A percentile compares a stretch with the other conserved stretches of the same genome.
phyloP scores from a whole-genome alignment of 1,140 invertebrate species.

The Luehdorfia chinensis region DNA sequence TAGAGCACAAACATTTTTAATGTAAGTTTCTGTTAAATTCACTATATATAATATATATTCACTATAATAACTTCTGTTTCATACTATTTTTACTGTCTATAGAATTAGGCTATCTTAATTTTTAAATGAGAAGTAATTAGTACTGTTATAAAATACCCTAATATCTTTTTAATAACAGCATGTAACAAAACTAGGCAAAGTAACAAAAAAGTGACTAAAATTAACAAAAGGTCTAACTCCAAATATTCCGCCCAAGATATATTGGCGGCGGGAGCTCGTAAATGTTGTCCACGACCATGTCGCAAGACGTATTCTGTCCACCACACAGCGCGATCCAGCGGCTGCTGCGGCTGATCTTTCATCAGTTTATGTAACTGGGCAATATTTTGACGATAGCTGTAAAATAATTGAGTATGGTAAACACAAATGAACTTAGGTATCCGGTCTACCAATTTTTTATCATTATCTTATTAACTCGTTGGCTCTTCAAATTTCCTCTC shows the following conservation, averaged over 20 bases:
- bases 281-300: conserved; percentile 60
- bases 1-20: no score
- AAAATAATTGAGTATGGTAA: conserved; percentile 4
- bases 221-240: neutral
- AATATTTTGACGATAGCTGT: conserved; percentile 26
- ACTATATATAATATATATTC: no score
- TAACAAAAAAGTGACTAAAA: neutral
- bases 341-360: conserved; percentile 22
- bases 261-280: conserved; percentile 38
- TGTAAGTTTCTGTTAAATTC: no score
- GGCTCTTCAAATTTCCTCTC: no score
- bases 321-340: conserved; percentile 68
- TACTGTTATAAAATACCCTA: no score
- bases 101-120: no score
- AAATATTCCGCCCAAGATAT: conserved; percentile 28
- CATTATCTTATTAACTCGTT: neutral
- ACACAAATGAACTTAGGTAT: neutral
- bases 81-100: no score
- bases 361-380: conserved; percentile 11
- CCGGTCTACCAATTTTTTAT: neutral
- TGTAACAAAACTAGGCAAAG: neutral
- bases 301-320: conserved; percentile 78
- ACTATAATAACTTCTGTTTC: no score
- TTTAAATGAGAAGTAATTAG: no score
- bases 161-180: no score